Percentiles rank a stretch among this genome's conserved stretches.
These are phyloP conservation scores for Magallana gigas DNA, from an alignment of 1,140 invertebrate genomes.

Conservation along the genomic window DNA sequence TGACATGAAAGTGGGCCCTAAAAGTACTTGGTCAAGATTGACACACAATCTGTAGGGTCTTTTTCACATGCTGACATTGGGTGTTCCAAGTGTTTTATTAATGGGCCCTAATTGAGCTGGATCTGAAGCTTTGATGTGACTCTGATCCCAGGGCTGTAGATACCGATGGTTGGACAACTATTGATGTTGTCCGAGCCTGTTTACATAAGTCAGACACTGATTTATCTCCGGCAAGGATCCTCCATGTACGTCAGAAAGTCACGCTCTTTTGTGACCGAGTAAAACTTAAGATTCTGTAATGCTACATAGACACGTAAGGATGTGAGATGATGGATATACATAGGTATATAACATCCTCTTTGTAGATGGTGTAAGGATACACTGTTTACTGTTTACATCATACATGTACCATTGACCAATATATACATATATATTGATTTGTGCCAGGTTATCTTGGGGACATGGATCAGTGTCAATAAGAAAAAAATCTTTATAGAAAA, in stretches of 20 bases:
- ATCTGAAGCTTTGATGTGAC: conserved; percentile 15
- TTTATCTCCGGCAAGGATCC: background rate
- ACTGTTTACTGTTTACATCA: no score
- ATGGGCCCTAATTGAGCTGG: conserved; percentile 6
- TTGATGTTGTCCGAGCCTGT: background rate
- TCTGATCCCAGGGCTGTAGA: background rate
- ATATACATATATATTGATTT: no score
- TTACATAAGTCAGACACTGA: background rate
- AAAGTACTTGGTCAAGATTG: no score
- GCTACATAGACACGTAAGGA: background rate
- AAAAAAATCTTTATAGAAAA: no score
- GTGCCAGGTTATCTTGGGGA: no score
- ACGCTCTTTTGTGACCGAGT: background rate
- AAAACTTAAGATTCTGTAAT: background rate
- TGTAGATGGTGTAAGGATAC: no score
- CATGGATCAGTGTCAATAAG: no score
- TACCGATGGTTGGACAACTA: background rate
- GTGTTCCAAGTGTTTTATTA: conserved; percentile 5
- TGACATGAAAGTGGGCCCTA: no score
- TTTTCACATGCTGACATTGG: background rate
- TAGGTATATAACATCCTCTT: no score
- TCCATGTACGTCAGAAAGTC: background rate
- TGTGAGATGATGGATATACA: no score
- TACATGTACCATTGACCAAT: no score
- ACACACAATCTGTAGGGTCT: no score